These are phyloP conservation scores for Cinclus mexicanus DNA, from an alignment of 2,113 vertebrate species.

Conservation along the genomic window DNA sequence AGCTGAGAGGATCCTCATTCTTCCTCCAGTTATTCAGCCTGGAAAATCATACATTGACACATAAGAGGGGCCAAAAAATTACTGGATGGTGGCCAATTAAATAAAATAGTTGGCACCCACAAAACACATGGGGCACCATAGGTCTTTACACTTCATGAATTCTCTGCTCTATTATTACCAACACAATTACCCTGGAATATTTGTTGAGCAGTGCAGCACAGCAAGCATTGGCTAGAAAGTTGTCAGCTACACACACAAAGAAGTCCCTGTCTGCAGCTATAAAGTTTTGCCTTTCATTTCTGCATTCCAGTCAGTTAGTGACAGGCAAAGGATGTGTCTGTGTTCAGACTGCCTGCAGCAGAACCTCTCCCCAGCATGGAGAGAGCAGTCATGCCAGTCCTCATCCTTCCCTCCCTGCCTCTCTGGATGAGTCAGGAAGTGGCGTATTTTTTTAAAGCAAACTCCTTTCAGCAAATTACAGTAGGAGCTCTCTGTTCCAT, in stretches of 20 bases:
- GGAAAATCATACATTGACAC: slow-evolving; percentile 15
- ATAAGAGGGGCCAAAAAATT: slow-evolving; percentile 7
- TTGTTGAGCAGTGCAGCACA: background rate
- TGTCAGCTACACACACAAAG: background rate
- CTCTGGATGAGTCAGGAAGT: background rate
- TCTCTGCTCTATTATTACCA: slow-evolving; percentile 21
- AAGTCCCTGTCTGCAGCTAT: background rate
- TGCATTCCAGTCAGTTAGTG: background rate
- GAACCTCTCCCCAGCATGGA: background rate
- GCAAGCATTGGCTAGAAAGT: background rate
- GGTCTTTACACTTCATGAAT: slow-evolving; percentile 30
- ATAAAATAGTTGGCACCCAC: slow-evolving; percentile 10
- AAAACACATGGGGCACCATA: background rate
- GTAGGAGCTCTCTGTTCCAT: background rate
- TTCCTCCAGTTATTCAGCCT: background rate
- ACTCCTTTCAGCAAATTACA: background rate
- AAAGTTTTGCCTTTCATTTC: background rate
- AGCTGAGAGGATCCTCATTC: background rate
- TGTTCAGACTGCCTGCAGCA: background rate
- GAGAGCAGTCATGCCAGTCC: background rate
- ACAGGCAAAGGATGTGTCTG: background rate
- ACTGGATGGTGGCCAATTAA: slow-evolving; percentile 36
- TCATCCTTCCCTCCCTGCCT: background rate
- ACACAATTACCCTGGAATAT: background rate
- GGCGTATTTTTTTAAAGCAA: background rate